Percentiles rank a stretch among this genome's conserved stretches.
Evolutionary conservation across 2,888 invertebrate species (phyloP).

Genomic region (Pseudococcus viburni): DNA sequence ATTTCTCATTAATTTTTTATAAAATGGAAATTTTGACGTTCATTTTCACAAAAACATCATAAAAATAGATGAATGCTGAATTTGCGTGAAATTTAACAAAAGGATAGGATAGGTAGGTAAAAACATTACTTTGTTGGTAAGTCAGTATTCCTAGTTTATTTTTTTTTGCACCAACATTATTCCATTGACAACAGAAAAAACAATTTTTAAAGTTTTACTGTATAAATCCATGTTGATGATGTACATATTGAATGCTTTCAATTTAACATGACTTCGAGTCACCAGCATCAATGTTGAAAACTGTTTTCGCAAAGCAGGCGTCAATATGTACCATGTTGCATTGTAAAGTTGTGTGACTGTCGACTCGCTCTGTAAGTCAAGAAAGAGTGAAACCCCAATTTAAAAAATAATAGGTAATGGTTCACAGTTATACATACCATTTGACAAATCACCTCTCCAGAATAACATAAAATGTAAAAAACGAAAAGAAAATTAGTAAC

Average conservation of each 20-base stretch:
- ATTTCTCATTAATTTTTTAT: too few relatives aligned
- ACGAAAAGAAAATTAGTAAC: background rate
- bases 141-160: background rate
- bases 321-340: background rate
- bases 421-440: background rate
- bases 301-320: background rate
- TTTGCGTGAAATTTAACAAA: too few relatives aligned
- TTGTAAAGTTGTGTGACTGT: background rate
- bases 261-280: background rate
- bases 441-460: background rate
- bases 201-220: background rate
- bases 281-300: background rate
- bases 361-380: background rate
- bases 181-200: conserved; percentile 5
- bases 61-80: too few relatives aligned
- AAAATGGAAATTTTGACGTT: too few relatives aligned
- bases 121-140: too few relatives aligned
- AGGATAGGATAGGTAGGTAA: too few relatives aligned
- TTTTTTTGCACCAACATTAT: conserved; percentile 3
- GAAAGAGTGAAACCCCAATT: too few relatives aligned
- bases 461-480: conserved; percentile 28
- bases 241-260: conserved; percentile 38
- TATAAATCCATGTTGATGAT: background rate
- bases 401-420: background rate
- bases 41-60: too few relatives aligned